Evolutionary conservation across 2,797 vertebrate genomes (phyloP).

Genomic region (Distichodus sexfasciatus): DNA sequence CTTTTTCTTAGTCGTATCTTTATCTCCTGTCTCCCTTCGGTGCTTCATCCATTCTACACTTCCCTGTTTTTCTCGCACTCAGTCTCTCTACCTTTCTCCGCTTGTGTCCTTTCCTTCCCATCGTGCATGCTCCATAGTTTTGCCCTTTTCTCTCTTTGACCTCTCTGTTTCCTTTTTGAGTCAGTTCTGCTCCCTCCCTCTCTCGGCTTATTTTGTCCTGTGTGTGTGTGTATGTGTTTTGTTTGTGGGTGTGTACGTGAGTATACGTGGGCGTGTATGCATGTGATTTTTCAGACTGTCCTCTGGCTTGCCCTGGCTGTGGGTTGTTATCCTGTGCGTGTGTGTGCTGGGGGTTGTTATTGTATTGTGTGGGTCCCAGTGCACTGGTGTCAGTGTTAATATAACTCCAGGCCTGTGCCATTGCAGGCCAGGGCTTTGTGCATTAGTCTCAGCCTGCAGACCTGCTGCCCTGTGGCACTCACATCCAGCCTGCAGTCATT

Average conservation of each 20-base stretch:
- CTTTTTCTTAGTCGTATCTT: slow-evolving; percentile 7
- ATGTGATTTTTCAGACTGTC: slow-evolving; percentile 37
- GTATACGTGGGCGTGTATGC: slow-evolving; percentile 23
- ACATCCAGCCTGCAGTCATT: slow-evolving; percentile 32
- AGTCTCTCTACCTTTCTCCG: slow-evolving; percentile 49
- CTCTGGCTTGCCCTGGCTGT: slow-evolving; percentile 38
- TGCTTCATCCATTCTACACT: neutral
- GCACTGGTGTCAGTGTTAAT: slow-evolving; percentile 69
- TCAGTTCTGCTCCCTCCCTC: slow-evolving; percentile 54
- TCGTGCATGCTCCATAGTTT: slow-evolving; percentile 7
- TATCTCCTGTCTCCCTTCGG: slow-evolving; percentile 29
- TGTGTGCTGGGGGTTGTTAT: slow-evolving; percentile 50
- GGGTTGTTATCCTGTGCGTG: slow-evolving; percentile 42
- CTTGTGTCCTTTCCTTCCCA: slow-evolving; percentile 9
- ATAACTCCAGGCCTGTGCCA: slow-evolving; percentile 64
- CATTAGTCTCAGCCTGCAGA: slow-evolving; percentile 59
- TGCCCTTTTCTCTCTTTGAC: slow-evolving; percentile 29
- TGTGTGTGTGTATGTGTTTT: slow-evolving; percentile 55
- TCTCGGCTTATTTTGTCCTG: slow-evolving; percentile 29
- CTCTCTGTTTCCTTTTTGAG: slow-evolving; percentile 52
- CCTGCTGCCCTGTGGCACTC: slow-evolving; percentile 19
- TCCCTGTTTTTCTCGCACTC: slow-evolving; percentile 18
- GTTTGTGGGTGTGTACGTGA: slow-evolving; percentile 20
- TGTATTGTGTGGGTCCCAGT: slow-evolving; percentile 63
- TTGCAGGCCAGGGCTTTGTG: slow-evolving; percentile 57